These are phyloP conservation scores for Patiria miniata DNA, from an alignment of 35 echinoderm and acorn worm genomes.

Conservation along the genomic window DNA sequence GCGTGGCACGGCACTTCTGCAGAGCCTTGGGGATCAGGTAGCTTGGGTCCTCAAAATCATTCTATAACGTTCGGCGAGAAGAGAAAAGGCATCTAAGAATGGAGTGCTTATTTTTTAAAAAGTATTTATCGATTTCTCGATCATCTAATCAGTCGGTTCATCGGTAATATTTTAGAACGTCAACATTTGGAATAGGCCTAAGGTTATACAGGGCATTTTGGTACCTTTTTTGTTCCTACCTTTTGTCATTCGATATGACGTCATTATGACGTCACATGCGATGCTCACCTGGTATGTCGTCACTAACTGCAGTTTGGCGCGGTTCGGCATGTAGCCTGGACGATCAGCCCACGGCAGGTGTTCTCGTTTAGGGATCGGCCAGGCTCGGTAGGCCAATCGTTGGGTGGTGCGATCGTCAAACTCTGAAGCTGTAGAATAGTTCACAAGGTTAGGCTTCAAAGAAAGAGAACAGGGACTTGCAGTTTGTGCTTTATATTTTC, in stretches of 20 bases:
- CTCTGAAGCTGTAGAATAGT: constrained; percentile 47
- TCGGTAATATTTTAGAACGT: too few species aligned
- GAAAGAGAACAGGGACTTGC: too few species aligned
- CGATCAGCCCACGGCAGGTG: constrained; percentile 80
- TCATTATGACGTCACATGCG: not conserved
- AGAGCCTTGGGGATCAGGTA: constrained; percentile 52
- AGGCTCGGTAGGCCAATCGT: constrained; percentile 78
- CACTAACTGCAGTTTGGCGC: constrained; percentile 48
- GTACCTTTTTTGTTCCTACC: too few species aligned
- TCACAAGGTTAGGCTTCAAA: too few species aligned
- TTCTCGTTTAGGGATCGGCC: constrained; percentile 62
- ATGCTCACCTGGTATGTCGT: constrained; percentile 76
- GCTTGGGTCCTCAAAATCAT: constrained; percentile 25
- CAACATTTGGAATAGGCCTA: too few species aligned
- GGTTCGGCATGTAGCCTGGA: constrained; percentile 41
- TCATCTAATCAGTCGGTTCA: too few species aligned
- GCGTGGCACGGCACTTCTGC: constrained; percentile 70
- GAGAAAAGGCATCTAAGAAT: too few species aligned
- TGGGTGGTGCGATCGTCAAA: constrained; percentile 88
- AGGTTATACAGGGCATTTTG: too few species aligned
- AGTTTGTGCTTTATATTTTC: too few species aligned
- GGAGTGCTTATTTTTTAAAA: too few species aligned
- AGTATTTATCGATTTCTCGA: too few species aligned
- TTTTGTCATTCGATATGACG: not conserved
- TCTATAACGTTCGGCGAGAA: not conserved